Conservation (phyloP, 2,888 invertebrate species). For the Leptinotarsa haldemani region DNA sequence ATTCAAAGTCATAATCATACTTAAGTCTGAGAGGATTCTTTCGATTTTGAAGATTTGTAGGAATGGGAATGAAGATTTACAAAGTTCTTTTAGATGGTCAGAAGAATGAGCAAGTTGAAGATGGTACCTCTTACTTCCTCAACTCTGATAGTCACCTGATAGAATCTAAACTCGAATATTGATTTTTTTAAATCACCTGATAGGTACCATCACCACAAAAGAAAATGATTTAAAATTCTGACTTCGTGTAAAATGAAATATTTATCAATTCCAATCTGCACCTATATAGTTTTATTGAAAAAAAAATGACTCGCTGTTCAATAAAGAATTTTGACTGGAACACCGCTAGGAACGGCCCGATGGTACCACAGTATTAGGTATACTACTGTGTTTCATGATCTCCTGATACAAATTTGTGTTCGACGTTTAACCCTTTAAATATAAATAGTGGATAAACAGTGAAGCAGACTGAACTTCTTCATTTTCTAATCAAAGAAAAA, state of each 20-base stretch:
- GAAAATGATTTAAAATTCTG: background rate
- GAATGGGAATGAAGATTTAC: background rate
- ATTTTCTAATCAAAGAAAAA: background rate
- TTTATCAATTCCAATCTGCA: no score
- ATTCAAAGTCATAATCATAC: no score
- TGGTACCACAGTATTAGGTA: background rate
- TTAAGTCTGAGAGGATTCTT: no score
- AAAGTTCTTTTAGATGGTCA: background rate
- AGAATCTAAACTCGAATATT: slow-evolving; percentile 17
- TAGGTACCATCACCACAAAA: slow-evolving; percentile 11
- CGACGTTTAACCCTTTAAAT: slow-evolving; percentile 12
- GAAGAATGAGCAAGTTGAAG: background rate
- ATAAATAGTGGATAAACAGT: background rate
- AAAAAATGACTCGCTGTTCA: no score
- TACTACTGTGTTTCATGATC: background rate
- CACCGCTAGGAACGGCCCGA: background rate
- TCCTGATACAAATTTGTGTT: background rate
- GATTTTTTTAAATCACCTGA: slow-evolving; percentile 23
- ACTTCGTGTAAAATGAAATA: no score
- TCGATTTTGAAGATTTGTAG: no score
- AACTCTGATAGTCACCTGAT: background rate
- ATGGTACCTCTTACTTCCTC: slow-evolving; percentile 13
- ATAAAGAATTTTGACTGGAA: no score
- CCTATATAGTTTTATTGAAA: no score
- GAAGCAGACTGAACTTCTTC: background rate